Evolutionary conservation across 1,140 invertebrate genomes (phyloP), one percentile per base, ranked within the genome.

Genomic region (Tenebrio molitor): DNA sequence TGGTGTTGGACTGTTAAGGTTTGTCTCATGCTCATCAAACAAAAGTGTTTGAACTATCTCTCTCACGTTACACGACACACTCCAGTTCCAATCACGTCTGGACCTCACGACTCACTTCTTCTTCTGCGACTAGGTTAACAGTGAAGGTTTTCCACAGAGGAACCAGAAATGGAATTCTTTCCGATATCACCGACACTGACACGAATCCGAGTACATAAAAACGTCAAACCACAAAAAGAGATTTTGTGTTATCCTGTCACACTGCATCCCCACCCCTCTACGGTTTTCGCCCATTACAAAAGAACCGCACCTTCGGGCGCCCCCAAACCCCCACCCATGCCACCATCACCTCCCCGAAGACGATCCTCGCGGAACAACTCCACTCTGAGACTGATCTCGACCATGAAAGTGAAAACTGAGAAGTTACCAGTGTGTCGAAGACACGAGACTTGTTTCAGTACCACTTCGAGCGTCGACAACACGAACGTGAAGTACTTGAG

Each of bases 151-250:
- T 79, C 69, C 88, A 85, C 89, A 90, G 89, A 90, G 85, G 87
- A 89, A 78, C 83, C 89, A 53, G 88, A 90, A 84, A 89, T 93
- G 76, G 91, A 94, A 85, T 93, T 93, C 84, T 92, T 93, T 83
- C 92, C 92, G 76, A 91, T 94, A 75, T 91, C 92, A 66, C 88
- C 92, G 33, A 92, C 91, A 65, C 83, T 93, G 77, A 93, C 91
- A 71, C 89, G 91, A 84, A 93, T 93, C 78, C 88, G 91, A 80
- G 88, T 93, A 14, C 91, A 91, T 80, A 92, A 90, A 82, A 89
- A 81, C 29, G 75, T 74, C 8, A 58, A 81, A 72, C 86, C 83
- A 69, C 67, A 69, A 21, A 80, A 78, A 68, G 86, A 89, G 83
- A 85, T 88, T 8, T 80, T 89, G 41, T 90, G 87, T 77, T 89